phyloP scores from a whole-genome alignment of 2,113 vertebrate species.

The Myanophis thanlyinensis region DNA sequence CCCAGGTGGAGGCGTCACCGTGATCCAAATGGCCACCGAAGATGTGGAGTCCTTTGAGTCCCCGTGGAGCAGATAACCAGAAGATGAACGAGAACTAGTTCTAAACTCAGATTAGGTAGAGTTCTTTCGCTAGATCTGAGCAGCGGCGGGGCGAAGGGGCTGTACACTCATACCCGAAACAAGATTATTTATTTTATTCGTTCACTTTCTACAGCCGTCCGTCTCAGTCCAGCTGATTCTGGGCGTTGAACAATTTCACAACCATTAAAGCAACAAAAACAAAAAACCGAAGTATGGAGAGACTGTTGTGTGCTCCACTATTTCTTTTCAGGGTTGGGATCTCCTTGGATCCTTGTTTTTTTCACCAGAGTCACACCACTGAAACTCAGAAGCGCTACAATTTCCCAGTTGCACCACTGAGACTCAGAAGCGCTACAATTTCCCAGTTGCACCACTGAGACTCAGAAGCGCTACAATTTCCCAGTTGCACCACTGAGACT shows the following conservation, averaged over 20 bases:
- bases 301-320: neutral
- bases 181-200: neutral
- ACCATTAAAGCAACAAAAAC: neutral
- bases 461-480: neutral
- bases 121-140: neutral
- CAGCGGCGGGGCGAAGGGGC: no score
- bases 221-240: neutral
- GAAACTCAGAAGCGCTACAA: no score
- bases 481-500: neutral
- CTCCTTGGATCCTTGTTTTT: neutral
- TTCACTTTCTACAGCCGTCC: neutral
- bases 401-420: neutral
- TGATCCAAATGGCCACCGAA: conserved; percentile 26
- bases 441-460: neutral
- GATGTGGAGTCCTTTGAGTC: neutral
- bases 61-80: neutral
- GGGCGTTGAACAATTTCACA: neutral
- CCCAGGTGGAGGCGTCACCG: conserved; percentile 62
- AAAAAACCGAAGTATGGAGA: no score
- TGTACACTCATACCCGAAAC: neutral
- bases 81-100: neutral
- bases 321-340: neutral
- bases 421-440: neutral
- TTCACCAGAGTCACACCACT: no score
- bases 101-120: neutral